Base-by-base conservation (phyloP, 1,140 invertebrate species). In the Drosophila athabasca region DNA sequence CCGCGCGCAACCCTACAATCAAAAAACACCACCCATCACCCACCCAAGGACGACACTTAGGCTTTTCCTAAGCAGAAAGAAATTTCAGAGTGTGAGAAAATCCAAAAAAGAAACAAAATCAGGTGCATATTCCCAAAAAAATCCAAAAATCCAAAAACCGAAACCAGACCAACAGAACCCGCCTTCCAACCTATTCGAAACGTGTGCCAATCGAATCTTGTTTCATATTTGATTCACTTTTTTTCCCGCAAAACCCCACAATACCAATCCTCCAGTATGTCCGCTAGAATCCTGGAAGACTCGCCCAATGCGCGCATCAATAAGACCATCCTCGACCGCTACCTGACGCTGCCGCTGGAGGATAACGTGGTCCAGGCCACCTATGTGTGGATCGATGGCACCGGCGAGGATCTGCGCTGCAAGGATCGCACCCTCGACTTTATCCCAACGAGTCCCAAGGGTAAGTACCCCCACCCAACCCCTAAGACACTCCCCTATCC, bases 341-440 rank as follows among this genome's bases (percentile, higher is more conserved):
- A 96, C 91, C 92, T 96, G 87, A 92, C 93, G 51, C 92, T 97
- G 54, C 94, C 94, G 11, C 92, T 96, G 19, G 95, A 96, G 3
- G 94, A 95, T 45, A 93, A 95, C 29, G 90, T 93, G 49, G 93
- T 96, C 11, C 94, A 96, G 80, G 94, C 94, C 6, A 95, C 94
- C 70, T 98, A 98, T 90, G 93, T 98, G 8, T 98, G 97, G 97
- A 96, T 98, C 61, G 97, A 98, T 90, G 97, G 97, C 7, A 95
- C 95, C 11, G 96, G 96, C 2, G 95, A 97, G 88, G 93, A 96
- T 76, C 81, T 98, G 17, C 93, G 97, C 29, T 94, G 94, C 73
- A 98, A 98, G 91, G 96, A 96, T 49, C 93, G 95, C 72, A 97
- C 96, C 1, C 92, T 97, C 41, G 94, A 96, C 85, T 95, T 94